These are phyloP conservation scores for Drosophila recens DNA, from an alignment of 2,888 invertebrate species.

Conservation along the genomic window DNA sequence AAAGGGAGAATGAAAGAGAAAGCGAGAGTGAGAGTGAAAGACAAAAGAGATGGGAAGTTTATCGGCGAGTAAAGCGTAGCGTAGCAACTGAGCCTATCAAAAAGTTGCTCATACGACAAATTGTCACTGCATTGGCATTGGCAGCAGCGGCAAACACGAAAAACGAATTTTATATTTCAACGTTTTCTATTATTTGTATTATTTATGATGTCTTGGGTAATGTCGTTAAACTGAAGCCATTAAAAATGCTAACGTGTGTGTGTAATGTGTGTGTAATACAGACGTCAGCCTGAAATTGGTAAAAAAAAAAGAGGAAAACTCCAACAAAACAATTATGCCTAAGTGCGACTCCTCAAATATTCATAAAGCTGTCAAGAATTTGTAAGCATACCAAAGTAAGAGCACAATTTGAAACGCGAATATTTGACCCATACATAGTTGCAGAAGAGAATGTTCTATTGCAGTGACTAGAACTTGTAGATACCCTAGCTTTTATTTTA, in stretches of 20 bases:
- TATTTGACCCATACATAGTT: conserved; percentile 16
- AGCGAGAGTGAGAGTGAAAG: not conserved
- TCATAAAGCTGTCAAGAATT: conserved; percentile 55
- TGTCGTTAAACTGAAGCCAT: conserved; percentile 69
- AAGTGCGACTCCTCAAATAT: conserved; percentile 69
- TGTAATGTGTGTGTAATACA: conserved; percentile 37
- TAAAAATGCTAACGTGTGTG: conserved; percentile 50
- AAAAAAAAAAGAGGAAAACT: conserved; percentile 28
- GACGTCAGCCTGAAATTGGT: conserved; percentile 44
- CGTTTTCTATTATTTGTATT: conserved; percentile 73
- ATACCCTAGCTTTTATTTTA: not conserved
- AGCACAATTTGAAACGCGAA: conserved; percentile 10
- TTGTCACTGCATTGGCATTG: conserved; percentile 54
- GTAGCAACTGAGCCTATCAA: conserved; percentile 60
- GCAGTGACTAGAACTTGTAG: not conserved
- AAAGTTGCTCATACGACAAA: conserved; percentile 75
- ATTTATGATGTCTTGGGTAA: conserved; percentile 67
- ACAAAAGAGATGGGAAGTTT: conserved; percentile 47
- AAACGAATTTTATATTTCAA: conserved; percentile 64
- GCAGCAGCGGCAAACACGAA: conserved; percentile 33
- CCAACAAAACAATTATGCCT: conserved; percentile 68
- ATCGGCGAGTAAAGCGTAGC: conserved; percentile 45
- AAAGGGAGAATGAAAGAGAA: conserved; percentile 10
- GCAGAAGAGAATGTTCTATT: not conserved
- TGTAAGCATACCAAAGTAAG: conserved; percentile 7